Base-by-base conservation (phyloP, 2,113 vertebrate genomes). In the Plotosus lineatus region DNA sequence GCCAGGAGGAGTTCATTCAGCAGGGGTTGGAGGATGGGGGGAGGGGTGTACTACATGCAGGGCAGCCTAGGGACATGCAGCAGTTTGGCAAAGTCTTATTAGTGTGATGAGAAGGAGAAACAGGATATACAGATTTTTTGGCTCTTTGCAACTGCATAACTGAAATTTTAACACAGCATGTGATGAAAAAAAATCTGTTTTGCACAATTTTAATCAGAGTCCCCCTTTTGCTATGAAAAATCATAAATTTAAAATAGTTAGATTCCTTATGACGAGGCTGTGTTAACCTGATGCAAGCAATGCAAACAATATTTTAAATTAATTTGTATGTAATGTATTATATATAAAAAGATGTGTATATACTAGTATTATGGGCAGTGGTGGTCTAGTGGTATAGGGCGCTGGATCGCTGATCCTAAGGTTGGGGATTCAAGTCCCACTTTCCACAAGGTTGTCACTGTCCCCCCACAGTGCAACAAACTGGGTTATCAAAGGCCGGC, bases 1-100 rank as follows among this genome's bases (percentile, higher is more conserved):
- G 86, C 84, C 82, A 50, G 42, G 81, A 90, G 81, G 84, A 71
- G 78, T 85, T 81, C 85, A 77, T 46, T 23, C 63, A 82, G 83
- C 56, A 21, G 85, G 85, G 68, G n/a, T n/a, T n/a, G n/a, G n/a
- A n/a, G n/a, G n/a, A n/a, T n/a, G n/a, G n/a, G n/a, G n/a, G n/a
- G n/a, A n/a, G n/a, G 26, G n/a, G 51, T 71, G 55, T 21, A 14
- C 53, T 48, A 69, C 17, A 66, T 82, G 75, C 28, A 80, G 81
- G 55, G 46, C 36, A 51, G 61, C 14, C n/a, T 2, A 26, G 36
- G 36, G 61, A 65, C 48, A 55, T 79, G 42, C 36, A 61, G 28
- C 23, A 28, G 75, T 77, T 79, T 69, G 15, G 44, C 26, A 46
- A 77, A 68, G 55, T 68, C 48, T 23, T 63, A 33, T 40, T 31